These are phyloP conservation scores for Apodemus speciosus DNA, from an alignment of 2,113 vertebrate genomes.

Conservation along the genomic window DNA sequence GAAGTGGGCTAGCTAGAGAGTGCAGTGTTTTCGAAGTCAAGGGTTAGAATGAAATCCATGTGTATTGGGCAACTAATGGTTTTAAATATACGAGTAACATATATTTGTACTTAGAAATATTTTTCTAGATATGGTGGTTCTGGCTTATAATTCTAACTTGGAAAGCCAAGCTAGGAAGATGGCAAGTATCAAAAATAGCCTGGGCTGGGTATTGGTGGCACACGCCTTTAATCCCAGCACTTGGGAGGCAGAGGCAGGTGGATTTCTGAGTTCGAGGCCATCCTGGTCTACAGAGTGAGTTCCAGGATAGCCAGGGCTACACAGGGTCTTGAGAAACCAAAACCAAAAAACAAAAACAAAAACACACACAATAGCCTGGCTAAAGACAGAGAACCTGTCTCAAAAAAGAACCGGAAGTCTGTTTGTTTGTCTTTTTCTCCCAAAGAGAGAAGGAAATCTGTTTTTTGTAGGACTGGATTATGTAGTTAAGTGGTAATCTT, in stretches of 20 bases:
- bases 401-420: neutral
- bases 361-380: too few relatives aligned
- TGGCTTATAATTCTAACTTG: neutral
- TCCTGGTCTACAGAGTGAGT: too few relatives aligned
- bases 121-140: neutral
- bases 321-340: too few relatives aligned
- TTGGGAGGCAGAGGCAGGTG: too few relatives aligned
- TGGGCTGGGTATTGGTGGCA: too few relatives aligned
- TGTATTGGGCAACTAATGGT: neutral
- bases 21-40: neutral
- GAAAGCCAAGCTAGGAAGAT: neutral
- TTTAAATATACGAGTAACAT: neutral
- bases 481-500: neutral
- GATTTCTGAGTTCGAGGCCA: too few relatives aligned
- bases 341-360: too few relatives aligned
- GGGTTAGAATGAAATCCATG: constrained; percentile 26
- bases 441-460: neutral
- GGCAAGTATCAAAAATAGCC: neutral
- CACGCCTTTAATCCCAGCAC: too few relatives aligned
- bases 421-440: too few relatives aligned
- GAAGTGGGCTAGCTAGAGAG: neutral
- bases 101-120: constrained; percentile 43
- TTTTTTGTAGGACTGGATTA: neutral
- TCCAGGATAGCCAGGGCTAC: too few relatives aligned
- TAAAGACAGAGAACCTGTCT: neutral